Conservation (phyloP, 2,888 invertebrate species). For the Pyrocoelia pectoralis region DNA sequence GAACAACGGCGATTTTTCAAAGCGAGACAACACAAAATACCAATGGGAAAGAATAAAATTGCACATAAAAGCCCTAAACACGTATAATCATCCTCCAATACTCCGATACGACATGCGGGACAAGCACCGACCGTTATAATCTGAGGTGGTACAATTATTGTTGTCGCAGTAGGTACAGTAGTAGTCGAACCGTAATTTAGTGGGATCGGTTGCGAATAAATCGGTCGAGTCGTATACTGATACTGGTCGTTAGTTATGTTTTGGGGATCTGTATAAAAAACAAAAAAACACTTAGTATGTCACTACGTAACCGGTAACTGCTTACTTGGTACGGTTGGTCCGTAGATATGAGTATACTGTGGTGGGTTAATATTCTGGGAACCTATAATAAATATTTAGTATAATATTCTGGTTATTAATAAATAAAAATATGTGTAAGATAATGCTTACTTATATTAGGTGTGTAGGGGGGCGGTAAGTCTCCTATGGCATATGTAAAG, state of each 20-base stretch:
- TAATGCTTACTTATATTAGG: neutral
- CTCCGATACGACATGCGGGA: conserved; percentile 88
- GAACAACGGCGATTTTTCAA: conserved; percentile 85
- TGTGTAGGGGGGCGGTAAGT: neutral
- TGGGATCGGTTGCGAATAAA: conserved; percentile 43
- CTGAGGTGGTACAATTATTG: conserved; percentile 74
- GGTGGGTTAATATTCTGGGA: too few relatives aligned
- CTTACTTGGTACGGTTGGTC: neutral
- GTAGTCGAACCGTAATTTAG: conserved; percentile 67
- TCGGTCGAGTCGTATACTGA: conserved; percentile 21
- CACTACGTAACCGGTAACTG: neutral
- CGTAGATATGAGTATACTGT: too few relatives aligned
- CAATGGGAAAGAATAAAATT: conserved; percentile 86
- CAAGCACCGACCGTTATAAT: conserved; percentile 88
- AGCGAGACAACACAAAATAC: conserved; percentile 86
- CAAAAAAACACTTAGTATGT: too few relatives aligned
- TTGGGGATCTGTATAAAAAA: conserved; percentile 17
- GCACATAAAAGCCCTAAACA: conserved; percentile 85
- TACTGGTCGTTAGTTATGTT: conserved; percentile 17
- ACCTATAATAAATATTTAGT: too few relatives aligned
- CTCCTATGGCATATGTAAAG: neutral
- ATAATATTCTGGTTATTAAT: too few relatives aligned
- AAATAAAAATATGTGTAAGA: too few relatives aligned
- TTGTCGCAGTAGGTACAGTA: conserved; percentile 55
- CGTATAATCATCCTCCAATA: conserved; percentile 87